Conservation (phyloP, 2,888 invertebrate genomes). For the Myopa tessellatipennis region DNA sequence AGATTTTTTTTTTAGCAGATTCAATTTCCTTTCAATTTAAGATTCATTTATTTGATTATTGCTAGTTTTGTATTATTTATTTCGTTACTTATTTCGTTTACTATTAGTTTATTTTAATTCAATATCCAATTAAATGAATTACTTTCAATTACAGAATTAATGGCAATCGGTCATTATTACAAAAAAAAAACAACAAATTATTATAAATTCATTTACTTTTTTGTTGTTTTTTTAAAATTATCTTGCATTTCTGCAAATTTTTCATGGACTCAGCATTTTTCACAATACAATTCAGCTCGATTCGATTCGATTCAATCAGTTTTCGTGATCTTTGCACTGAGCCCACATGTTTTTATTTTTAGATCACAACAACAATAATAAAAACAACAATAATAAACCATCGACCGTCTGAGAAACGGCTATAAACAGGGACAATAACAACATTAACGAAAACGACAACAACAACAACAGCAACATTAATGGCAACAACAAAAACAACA, state of each 20-base stretch:
- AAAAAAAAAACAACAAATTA: neutral
- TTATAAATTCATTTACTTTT: neutral
- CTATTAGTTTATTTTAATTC: too few species aligned
- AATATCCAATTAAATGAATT: too few species aligned
- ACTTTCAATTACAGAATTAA: too few species aligned
- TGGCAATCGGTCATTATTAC: too few species aligned
- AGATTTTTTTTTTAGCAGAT: too few species aligned
- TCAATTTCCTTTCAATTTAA: too few species aligned
- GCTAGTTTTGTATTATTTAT: too few species aligned
- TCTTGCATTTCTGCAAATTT: neutral
- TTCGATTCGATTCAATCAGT: neutral
- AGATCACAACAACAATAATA: conserved; percentile 20
- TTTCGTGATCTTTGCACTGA: conserved; percentile 28
- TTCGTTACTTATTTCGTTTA: neutral
- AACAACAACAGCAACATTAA: neutral
- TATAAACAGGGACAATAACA: neutral
- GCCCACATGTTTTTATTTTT: conserved; percentile 33
- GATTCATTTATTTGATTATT: too few species aligned
- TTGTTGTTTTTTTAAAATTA: neutral
- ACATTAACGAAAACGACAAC: neutral
- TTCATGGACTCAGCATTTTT: neutral
- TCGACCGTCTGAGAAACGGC: neutral
- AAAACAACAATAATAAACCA: conserved; percentile 5
- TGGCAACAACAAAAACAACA: conserved; percentile 4
- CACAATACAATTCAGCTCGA: neutral